phyloP scores from a whole-genome alignment of 2,113 vertebrate genomes.

The Atherinomorus stipes region DNA sequence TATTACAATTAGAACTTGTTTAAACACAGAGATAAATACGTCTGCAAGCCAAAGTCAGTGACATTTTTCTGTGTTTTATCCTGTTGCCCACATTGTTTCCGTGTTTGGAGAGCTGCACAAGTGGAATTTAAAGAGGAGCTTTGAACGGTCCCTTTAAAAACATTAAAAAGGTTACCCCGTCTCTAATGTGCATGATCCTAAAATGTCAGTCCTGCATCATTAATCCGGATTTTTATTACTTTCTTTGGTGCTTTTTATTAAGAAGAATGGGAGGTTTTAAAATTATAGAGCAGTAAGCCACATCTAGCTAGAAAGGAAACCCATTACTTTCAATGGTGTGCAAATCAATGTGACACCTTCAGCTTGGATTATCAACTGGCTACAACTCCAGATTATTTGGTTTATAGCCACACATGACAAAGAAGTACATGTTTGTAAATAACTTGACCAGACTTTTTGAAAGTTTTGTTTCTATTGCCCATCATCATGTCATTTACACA shows the following conservation, averaged over 20 bases:
- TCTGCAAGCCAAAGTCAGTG: slow-evolving; percentile 35
- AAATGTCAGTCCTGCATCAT: background rate
- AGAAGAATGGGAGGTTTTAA: background rate
- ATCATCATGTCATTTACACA: no score
- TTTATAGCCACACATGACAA: background rate
- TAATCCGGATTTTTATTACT: slow-evolving; percentile 33
- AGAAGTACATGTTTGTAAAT: background rate
- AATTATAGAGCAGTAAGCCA: background rate
- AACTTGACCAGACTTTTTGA: no score
- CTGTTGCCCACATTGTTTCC: slow-evolving; percentile 35
- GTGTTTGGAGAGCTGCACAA: slow-evolving; percentile 27
- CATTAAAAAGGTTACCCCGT: slow-evolving; percentile 13
- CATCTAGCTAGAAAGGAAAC: background rate
- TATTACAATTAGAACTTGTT: slow-evolving; percentile 63
- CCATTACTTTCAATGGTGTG: background rate
- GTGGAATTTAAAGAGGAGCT: slow-evolving; percentile 36
- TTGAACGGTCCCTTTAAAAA: slow-evolving; percentile 5
- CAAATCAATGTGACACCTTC: no score
- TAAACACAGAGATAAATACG: slow-evolving; percentile 52
- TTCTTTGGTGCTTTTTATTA: background rate
- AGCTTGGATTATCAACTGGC: no score
- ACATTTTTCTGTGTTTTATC: slow-evolving; percentile 52
- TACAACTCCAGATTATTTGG: background rate
- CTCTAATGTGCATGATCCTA: background rate
- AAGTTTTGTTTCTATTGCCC: background rate